phyloP scores from a whole-genome alignment of 2,888 invertebrate species.

The Geotrupes spiniger region DNA sequence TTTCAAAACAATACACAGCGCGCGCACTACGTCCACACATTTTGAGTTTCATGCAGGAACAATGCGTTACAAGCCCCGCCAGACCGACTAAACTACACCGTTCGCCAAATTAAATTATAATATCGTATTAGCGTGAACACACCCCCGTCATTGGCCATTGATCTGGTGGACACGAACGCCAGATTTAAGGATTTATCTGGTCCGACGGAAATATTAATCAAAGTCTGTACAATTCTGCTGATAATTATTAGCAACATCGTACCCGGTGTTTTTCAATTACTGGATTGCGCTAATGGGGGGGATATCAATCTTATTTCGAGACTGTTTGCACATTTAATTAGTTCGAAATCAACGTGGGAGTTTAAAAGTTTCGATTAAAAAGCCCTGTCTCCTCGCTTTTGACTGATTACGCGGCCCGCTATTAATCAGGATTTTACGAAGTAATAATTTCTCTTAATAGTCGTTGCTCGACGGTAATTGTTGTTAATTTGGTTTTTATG shows the following conservation, averaged over 20 bases:
- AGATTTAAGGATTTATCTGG: conserved; percentile 14
- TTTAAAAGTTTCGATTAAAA: conserved; percentile 28
- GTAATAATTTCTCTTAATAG: no score
- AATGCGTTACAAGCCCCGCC: no score
- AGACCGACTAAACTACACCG: no score
- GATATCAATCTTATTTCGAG: conserved; percentile 31
- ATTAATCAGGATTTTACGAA: conserved; percentile 20
- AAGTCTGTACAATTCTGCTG: conserved; percentile 29
- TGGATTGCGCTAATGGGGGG: conserved; percentile 22
- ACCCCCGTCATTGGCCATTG: no score
- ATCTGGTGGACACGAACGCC: no score
- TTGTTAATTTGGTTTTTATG: no score
- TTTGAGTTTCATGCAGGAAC: no score
- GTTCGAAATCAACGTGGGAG: conserved; percentile 27
- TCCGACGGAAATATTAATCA: conserved; percentile 29
- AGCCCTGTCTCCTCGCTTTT: conserved; percentile 24
- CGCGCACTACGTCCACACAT: no score
- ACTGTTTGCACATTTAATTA: conserved; percentile 34
- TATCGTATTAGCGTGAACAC: no score
- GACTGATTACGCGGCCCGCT: conserved; percentile 18
- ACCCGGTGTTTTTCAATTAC: conserved; percentile 30
- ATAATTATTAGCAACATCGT: conserved; percentile 28
- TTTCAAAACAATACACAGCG: no score
- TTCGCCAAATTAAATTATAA: no score
- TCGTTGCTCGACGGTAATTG: no score